Evolutionary conservation across 2,888 invertebrate species (phyloP), one percentile per base, ranked within the genome.

Genomic region (Eilema caniola): DNA sequence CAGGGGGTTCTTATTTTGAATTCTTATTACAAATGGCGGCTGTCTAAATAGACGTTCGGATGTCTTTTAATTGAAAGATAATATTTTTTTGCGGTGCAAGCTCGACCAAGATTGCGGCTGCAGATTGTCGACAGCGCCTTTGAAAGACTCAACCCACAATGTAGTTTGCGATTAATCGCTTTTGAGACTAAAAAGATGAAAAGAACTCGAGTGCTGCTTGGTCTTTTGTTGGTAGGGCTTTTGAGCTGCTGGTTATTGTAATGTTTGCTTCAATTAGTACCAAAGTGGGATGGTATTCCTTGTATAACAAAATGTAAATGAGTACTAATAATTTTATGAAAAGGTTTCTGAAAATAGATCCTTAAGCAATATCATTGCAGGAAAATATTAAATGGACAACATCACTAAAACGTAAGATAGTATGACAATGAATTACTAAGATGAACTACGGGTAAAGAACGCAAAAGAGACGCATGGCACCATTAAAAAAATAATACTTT

Each of bases 41-140:
- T 91, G 90, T 86, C 89, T 89, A 90, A 92, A 91, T 88, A 91
- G 79, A 87, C 79, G 83, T 77, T 77, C 84, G 84, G 86, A 86
- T 85, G 83, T 87, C 82, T 78, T 78, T 86, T 92, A 92, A 92
- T 92, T 92, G 91, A 92, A 92, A 89, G 89, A 92, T 90, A 92
- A 92, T 91, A 92, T 92, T 92, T 90, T 90, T 88, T 83, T 81
- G 70, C 85, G 85, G 80, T 88, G 88, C 87, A 88, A 83, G 85
- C 77, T 83, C 69, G 76, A 74, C 67, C 79, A 81, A 83, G 83
- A 83, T 84, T 80, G 85, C 80, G 80, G 78, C 75, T 87, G 86
- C 84, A 87, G 85, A 85, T 83, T 66, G 75, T 78, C 72, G 63
- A 76, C 76, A 75, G 80, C 74, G 76, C 75, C 74, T 85, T 85